Percentiles rank a stretch among this genome's conserved stretches.
Evolutionary conservation across 2,113 vertebrate species (phyloP).

Genomic region (Otus sunia): DNA sequence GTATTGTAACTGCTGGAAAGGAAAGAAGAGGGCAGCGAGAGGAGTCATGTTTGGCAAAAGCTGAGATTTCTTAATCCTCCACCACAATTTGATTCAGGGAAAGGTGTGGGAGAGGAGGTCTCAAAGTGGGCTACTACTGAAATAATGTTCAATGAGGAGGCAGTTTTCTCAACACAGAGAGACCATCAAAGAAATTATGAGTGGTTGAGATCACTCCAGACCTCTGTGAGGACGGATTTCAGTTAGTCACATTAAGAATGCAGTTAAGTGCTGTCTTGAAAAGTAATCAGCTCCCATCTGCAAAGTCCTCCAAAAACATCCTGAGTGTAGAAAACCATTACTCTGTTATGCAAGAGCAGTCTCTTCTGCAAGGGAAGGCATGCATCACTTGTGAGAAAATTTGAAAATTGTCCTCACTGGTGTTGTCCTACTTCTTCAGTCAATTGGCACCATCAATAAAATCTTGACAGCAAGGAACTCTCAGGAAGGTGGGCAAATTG

Average conservation of each 20-base stretch:
- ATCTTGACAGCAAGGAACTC: neutral
- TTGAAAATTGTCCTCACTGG: neutral
- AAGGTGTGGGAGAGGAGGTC: neutral
- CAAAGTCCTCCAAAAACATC: neutral
- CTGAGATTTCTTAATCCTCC: neutral
- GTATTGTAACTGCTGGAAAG: neutral
- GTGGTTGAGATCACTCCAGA: neutral
- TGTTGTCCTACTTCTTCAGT: neutral
- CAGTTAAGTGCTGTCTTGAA: neutral
- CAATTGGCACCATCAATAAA: neutral
- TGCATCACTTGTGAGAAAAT: neutral
- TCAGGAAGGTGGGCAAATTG: neutral
- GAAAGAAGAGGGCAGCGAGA: neutral
- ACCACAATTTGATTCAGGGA: rapidly evolving
- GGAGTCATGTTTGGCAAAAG: neutral
- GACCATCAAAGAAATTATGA: neutral
- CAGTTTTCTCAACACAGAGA: neutral
- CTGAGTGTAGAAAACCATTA: neutral
- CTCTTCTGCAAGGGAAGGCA: neutral
- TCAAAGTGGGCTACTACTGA: neutral
- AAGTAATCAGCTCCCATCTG: neutral
- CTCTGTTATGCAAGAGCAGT: neutral
- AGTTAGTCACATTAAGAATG: neutral
- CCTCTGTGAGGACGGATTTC: neutral
- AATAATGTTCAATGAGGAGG: neutral